Conservation (phyloP, 53 echinoderm and acorn worm genomes). For the Antedon mediterranea region DNA sequence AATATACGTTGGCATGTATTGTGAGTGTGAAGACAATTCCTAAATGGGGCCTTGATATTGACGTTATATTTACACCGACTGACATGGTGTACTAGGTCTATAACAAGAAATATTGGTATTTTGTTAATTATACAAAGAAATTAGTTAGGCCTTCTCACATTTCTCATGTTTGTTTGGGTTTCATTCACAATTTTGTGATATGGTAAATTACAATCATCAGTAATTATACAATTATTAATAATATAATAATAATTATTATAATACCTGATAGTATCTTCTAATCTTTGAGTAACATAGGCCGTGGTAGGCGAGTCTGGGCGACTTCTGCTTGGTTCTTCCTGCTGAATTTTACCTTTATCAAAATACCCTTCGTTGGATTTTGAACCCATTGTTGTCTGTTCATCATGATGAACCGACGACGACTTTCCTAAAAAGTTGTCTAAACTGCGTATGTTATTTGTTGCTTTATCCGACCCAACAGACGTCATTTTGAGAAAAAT, state of each 20-base stretch:
- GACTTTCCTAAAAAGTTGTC: background rate
- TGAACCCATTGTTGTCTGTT: background rate
- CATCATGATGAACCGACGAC: background rate
- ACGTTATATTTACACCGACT: too few species aligned
- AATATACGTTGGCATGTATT: too few species aligned
- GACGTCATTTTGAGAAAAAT: background rate
- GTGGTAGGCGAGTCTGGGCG: constrained; percentile 11
- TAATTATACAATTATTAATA: too few species aligned
- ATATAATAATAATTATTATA: background rate
- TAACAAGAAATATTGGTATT: too few species aligned
- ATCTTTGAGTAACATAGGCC: constrained; percentile 16
- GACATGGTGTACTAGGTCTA: too few species aligned
- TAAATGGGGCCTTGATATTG: too few species aligned
- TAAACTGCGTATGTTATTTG: background rate
- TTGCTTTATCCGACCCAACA: background rate
- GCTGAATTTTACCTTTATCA: background rate
- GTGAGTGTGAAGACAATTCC: too few species aligned
- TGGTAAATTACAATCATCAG: too few species aligned
- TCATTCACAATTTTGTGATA: too few species aligned
- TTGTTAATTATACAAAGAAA: too few species aligned
- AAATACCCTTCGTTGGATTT: background rate
- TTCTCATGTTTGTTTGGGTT: too few species aligned
- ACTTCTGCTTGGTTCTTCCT: constrained; percentile 1
- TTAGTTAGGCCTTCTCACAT: too few species aligned
- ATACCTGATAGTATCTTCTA: constrained; percentile 28